Evolutionary conservation across 2,113 vertebrate genomes (phyloP), one percentile per base, ranked within the genome.

Genomic region (Pyrgilauda ruficollis): DNA sequence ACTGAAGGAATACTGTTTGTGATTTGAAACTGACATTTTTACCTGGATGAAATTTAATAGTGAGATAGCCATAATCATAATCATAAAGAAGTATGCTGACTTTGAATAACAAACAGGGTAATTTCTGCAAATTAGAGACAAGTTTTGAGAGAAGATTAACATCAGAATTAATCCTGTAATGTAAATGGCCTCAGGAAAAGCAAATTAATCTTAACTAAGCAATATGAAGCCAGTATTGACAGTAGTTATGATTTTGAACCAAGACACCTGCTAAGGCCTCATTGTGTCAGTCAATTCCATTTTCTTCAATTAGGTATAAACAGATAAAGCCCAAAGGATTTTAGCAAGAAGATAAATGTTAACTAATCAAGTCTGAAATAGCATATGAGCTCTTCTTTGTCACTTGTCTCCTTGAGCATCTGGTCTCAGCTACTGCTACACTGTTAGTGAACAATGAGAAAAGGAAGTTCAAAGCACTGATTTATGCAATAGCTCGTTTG

Each of bases 321-420:
- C 72, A 90, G 56, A 93, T 67, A 73, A 96, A 87, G 6, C 80
- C 52, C 74, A 83, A 84, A 91, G 59, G 76, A 89, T 89, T 95
- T 92, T 63, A 75, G 5, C 44, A 84, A 92, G 80, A 89, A 84
- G 37, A 91, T 37, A 89, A 87, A 94, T 37, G 44, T 56, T 86
- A 87, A 82, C 77, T 62, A 89, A 92, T 87, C 73, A 84, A 61
- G 55, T 87, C 52, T 92, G 44, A 95, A 92, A 84, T 89, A 95
- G 49, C 33, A 43, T 30, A 62, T 68, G 73, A 89, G 53, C 64
- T 75, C 17, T 53, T 92, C 64, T 84, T 93, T 85, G 67, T 67
- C 53, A 37, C 66, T 87, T 74, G 24, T 84, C 91, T 94, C 58
- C 59, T 87, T 78, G 47, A 84, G 64, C 79, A 78, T 89, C 61